Evolutionary conservation across 2,113 vertebrate species (phyloP).

Genomic region (Montifringilla adamsi): DNA sequence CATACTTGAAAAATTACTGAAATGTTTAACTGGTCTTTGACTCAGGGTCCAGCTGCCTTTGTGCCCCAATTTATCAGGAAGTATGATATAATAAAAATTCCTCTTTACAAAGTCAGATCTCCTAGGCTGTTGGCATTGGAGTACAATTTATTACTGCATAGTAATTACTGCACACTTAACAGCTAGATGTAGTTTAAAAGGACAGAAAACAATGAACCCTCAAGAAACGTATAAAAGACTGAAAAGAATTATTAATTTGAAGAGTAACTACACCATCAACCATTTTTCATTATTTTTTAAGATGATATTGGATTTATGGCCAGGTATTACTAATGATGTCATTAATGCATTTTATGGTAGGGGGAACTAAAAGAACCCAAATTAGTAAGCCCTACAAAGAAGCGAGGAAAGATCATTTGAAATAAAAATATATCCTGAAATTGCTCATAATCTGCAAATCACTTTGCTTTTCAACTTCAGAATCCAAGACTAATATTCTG

Average conservation of each 20-base stretch:
- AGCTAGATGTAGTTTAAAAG: background rate
- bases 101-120: background rate
- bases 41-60: background rate
- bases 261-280: background rate
- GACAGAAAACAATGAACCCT: background rate
- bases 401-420: background rate
- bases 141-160: background rate
- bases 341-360: background rate
- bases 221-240: background rate
- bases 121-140: fast-evolving
- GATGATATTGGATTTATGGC: background rate
- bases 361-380: background rate
- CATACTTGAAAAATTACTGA: slow-evolving; percentile 42
- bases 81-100: background rate
- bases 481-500: background rate
- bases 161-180: background rate
- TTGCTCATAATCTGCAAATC: background rate
- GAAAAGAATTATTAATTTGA: background rate
- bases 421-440: background rate
- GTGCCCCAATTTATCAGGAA: background rate
- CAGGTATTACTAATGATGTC: background rate
- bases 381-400: background rate
- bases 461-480: background rate
- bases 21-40: slow-evolving; percentile 58
- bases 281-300: background rate